Evolutionary conservation across 1,140 invertebrate genomes (phyloP).

Genomic region (Popillia japonica): DNA sequence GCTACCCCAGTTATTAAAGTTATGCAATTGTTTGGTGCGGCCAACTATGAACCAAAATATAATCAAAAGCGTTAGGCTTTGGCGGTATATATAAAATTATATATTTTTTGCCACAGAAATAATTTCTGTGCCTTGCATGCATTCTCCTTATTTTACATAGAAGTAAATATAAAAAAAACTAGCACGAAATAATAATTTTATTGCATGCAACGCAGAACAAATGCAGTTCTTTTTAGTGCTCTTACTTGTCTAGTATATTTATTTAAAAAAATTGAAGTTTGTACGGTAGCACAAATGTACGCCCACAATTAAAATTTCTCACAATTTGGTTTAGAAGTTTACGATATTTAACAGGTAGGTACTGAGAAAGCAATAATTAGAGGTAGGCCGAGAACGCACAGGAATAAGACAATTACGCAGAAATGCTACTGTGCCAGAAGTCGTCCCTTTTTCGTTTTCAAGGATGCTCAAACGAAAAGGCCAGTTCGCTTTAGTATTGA

Average conservation of each 20-base stretch:
- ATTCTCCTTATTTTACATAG: background rate
- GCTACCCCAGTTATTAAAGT: too few species aligned
- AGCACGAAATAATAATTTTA: background rate
- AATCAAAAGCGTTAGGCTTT: too few species aligned
- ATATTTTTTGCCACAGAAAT: background rate
- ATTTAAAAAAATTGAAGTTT: background rate
- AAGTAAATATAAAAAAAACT: background rate
- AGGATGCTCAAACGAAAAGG: background rate
- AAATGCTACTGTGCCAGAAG: constrained; percentile 10
- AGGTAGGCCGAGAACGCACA: constrained; percentile 9
- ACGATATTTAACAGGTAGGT: background rate
- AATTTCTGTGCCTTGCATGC: background rate
- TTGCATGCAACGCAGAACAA: background rate
- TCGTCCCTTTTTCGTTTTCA: background rate
- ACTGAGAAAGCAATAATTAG: constrained; percentile 6
- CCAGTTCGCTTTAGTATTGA: constrained; percentile 1
- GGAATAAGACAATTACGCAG: constrained; percentile 2
- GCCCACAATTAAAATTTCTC: constrained; percentile 30
- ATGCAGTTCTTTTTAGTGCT: background rate
- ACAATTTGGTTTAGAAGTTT: background rate
- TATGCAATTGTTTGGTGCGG: too few species aligned
- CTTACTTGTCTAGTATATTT: background rate
- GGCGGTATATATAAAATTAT: background rate
- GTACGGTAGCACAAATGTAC: constrained; percentile 19
- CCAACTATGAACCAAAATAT: too few species aligned